Evolutionary conservation across 92 coral and sea anemone genomes (phyloP), one percentile per base, ranked within the genome.

Genomic region (Palythoa grandiflora): DNA sequence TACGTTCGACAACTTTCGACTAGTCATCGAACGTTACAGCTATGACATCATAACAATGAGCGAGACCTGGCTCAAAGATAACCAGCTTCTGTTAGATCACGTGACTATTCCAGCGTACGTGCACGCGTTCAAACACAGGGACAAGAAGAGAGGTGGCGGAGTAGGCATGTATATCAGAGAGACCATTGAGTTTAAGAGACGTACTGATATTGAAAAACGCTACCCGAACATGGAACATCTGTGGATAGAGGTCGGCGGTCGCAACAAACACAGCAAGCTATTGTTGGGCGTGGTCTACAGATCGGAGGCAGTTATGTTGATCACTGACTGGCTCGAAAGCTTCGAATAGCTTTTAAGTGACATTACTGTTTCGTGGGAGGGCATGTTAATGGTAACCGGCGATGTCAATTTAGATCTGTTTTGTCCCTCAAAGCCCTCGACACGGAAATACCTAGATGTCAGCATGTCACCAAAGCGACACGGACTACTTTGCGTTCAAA

Each of bases 311-410:
- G 90, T 89, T 61, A 84, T 78, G 75, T 73, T 88, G 52, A 88
- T 78, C 59, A 59, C 72, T 37, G 86, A 61, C 61, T 93, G 91
- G 93, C 76, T 93, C 17, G 88, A 85, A 78, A 61, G 71, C 39
- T 71, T 79, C 20, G 89, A 87, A 16, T 63, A 86, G 70, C 89
- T 94, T 21, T 53, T 88, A 10, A 13, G 78, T 73, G 86, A 79
- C 28, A 6, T 92, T 19, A 89, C 77, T 28, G 78, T 85, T 15
- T 55, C 79, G 59, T 94, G 93, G 97, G 90, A 94, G 52, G 94
- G 93, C 74, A 87, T 88, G 77, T 70, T 91, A 68, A 28, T 89
- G 47, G 87, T 89, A 38, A 91, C 92, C 60, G 91, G 94, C 48
- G 94, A 91, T 80, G 38, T 93, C 70, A 93, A 93, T 63, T 47